phyloP scores from a whole-genome alignment of 2,888 invertebrate genomes.

The Pseudanteris insignis region DNA sequence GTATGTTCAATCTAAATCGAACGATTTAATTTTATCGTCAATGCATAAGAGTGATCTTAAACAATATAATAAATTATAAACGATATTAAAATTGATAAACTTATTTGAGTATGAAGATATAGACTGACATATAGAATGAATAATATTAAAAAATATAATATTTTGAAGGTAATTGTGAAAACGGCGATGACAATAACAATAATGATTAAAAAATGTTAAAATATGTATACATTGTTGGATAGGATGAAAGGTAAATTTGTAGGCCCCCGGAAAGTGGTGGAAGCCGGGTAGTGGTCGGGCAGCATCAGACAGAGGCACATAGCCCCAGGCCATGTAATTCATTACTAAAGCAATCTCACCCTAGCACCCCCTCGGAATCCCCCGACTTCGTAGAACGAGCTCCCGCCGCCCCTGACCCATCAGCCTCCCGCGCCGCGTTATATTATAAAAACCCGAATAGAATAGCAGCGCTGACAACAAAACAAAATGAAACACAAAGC shows the following conservation, averaged over 20 bases:
- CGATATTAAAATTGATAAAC: too few relatives aligned
- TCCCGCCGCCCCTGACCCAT: conserved; percentile 58
- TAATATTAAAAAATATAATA: neutral
- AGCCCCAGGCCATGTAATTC: conserved; percentile 64
- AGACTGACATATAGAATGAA: too few relatives aligned
- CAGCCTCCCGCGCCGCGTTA: conserved; percentile 56
- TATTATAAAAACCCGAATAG: conserved; percentile 63
- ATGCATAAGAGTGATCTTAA: too few relatives aligned
- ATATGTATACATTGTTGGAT: conserved; percentile 35
- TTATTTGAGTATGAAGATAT: too few relatives aligned
- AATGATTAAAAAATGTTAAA: conserved; percentile 31
- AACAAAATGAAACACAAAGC: conserved; percentile 67
- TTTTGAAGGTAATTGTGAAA: conserved; percentile 9
- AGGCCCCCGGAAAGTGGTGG: conserved; percentile 41
- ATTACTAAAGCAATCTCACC: conserved; percentile 59
- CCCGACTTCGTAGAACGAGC: conserved; percentile 40
- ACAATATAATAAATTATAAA: too few relatives aligned
- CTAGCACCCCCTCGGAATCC: conserved; percentile 47
- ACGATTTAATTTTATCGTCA: too few relatives aligned
- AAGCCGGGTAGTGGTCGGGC: conserved; percentile 48
- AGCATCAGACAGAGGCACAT: conserved; percentile 60
- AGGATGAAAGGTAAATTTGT: conserved; percentile 41
- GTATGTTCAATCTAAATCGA: too few relatives aligned
- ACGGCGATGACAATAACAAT: conserved; percentile 32
- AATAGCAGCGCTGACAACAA: conserved; percentile 64